Conservation (phyloP, 1,140 invertebrate species). For the Drosophila rhopaloa region DNA sequence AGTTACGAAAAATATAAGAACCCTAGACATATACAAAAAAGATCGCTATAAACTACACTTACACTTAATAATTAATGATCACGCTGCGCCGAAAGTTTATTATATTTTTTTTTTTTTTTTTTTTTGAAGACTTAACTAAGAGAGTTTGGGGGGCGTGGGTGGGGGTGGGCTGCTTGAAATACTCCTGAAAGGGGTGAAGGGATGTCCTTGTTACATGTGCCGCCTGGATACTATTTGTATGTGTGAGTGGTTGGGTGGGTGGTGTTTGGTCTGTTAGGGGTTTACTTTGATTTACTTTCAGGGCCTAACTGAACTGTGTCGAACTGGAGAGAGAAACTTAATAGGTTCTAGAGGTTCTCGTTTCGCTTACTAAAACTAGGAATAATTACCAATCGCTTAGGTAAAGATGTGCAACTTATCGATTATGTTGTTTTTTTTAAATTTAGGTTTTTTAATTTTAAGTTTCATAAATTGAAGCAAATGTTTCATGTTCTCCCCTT, state of each 20-base stretch:
- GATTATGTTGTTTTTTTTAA: constrained; percentile 50
- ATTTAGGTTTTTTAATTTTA: constrained; percentile 59
- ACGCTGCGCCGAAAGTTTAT: constrained; percentile 74
- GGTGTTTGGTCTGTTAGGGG: not conserved
- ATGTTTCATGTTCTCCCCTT: constrained; percentile 38
- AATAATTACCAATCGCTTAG: constrained; percentile 82
- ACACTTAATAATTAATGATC: constrained; percentile 77
- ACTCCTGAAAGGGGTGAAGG: not conserved
- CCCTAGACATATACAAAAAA: constrained; percentile 56
- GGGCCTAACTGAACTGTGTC: constrained; percentile 34
- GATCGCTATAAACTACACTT: constrained; percentile 47
- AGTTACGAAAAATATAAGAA: constrained; percentile 53
- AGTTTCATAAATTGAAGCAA: constrained; percentile 69
- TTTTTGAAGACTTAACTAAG: constrained; percentile 47
- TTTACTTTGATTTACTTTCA: constrained; percentile 5
- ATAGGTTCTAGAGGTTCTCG: constrained; percentile 32
- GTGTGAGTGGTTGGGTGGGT: constrained; percentile 5
- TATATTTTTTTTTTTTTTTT: constrained; percentile 21
- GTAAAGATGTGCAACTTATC: constrained; percentile 82
- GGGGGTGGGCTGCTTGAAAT: constrained; percentile 32
- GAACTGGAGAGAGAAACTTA: constrained; percentile 43
- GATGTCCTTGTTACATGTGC: constrained; percentile 29
- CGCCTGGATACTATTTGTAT: constrained; percentile 31
- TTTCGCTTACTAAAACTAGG: constrained; percentile 69
- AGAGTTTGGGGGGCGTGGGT: constrained; percentile 27